These are phyloP conservation scores for Ascidia mentula DNA, from an alignment of 23 tunicate genomes.

Conservation along the genomic window DNA sequence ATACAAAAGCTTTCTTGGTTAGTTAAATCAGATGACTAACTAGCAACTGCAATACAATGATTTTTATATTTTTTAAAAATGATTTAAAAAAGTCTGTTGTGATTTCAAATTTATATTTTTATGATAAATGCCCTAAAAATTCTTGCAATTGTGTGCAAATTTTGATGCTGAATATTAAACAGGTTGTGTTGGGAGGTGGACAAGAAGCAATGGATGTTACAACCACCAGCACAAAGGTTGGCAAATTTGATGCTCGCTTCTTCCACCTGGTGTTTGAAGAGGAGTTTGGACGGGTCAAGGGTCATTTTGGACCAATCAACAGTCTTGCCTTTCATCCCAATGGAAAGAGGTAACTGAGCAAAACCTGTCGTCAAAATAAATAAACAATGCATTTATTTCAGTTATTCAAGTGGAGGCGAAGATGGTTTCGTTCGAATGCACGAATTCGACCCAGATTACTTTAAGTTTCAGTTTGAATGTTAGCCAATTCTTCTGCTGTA, in stretches of 20 bases:
- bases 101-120: too few species aligned
- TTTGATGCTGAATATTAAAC: too few species aligned
- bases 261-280: conserved; percentile 94
- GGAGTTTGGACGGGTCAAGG: conserved; percentile 92
- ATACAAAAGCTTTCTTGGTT: too few species aligned
- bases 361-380: not conserved
- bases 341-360: conserved; percentile 63
- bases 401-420: conserved; percentile 92
- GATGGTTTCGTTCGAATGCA: conserved; percentile 95
- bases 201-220: conserved; percentile 99
- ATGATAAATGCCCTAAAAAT: too few species aligned
- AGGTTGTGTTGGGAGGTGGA: conserved; percentile 98
- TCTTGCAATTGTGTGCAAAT: not conserved
- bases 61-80: too few species aligned
- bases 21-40: too few species aligned
- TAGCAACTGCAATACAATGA: too few species aligned
- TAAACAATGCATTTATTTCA: too few species aligned
- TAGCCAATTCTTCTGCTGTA: conserved; percentile 11
- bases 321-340: conserved; percentile 92
- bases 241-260: conserved; percentile 96
- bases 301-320: conserved; percentile 99
- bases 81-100: too few species aligned
- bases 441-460: conserved; percentile 62
- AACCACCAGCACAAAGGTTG: conserved; percentile 85
- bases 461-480: conserved; percentile 58